These are phyloP conservation scores for Alosa alosa DNA, from an alignment of 2,113 vertebrate genomes.

Conservation along the genomic window DNA sequence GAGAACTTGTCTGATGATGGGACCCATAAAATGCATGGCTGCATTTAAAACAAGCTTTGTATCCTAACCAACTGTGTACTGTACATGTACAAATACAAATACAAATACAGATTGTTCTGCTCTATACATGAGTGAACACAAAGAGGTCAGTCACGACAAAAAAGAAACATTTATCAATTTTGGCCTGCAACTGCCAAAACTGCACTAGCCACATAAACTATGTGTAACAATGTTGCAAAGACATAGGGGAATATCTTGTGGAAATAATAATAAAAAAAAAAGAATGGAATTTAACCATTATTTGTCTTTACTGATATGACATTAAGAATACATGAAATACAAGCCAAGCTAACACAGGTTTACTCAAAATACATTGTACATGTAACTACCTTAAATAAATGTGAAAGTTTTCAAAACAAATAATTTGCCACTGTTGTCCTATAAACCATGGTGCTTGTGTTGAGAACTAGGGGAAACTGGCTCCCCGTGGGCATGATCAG, in stretches of 20 bases:
- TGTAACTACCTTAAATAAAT: background rate
- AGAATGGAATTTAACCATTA: background rate
- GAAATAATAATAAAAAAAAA: background rate
- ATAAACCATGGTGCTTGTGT: background rate
- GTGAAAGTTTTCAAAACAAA: background rate
- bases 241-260: background rate
- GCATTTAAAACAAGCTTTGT: background rate
- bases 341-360: background rate
- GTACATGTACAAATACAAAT: background rate
- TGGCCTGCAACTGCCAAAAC: background rate
- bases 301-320: background rate
- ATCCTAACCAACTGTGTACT: background rate
- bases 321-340: background rate
- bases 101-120: background rate
- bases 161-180: constrained; percentile 1
- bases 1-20: background rate
- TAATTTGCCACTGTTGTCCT: background rate
- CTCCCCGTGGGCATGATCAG: constrained; percentile 33
- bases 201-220: background rate
- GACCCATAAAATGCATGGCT: background rate
- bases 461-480: constrained; percentile 15
- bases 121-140: background rate
- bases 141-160: background rate
- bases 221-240: background rate
- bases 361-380: background rate